A percentile compares a stretch with the other conserved stretches of the same genome.
Evolutionary conservation across 2,797 vertebrate genomes (phyloP).

Genomic region (Pseudocheirus occidentalis): DNA sequence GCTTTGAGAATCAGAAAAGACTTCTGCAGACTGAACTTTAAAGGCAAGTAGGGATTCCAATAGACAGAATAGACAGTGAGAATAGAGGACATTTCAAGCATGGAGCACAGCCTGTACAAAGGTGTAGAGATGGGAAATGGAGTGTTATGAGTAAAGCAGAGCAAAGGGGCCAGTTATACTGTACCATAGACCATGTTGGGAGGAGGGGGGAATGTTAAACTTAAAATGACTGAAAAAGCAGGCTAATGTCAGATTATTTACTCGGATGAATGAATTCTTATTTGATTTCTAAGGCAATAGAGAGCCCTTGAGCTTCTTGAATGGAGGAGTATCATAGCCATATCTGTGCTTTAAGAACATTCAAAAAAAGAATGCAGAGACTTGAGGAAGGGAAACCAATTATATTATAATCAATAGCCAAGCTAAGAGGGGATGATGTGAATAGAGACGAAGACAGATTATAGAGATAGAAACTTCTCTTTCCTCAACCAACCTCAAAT

Average conservation of each 20-base stretch:
- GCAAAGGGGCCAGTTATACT: neutral
- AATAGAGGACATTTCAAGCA: neutral
- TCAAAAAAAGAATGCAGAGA: neutral
- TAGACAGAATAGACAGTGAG: neutral
- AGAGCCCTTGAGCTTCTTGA: neutral
- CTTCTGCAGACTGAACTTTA: neutral
- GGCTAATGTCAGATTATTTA: neutral
- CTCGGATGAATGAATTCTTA: neutral
- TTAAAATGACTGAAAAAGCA: neutral
- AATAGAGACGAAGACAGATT: neutral
- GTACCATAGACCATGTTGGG: neutral
- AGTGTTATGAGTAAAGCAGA: neutral
- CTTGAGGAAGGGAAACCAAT: neutral
- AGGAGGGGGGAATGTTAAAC: too few species aligned
- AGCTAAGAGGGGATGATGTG: neutral
- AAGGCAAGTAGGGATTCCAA: neutral
- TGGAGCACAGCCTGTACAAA: neutral
- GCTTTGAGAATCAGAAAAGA: neutral
- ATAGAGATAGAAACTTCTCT: neutral
- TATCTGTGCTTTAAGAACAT: neutral
- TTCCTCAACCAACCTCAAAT: neutral
- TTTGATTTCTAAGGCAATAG: neutral
- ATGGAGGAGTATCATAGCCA: neutral
- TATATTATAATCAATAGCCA: neutral
- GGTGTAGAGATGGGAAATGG: neutral